Percentiles rank a stretch among this genome's conserved stretches.
phyloP scores from a whole-genome alignment of 2,888 invertebrate genomes.

The Oscheius sp. region DNA sequence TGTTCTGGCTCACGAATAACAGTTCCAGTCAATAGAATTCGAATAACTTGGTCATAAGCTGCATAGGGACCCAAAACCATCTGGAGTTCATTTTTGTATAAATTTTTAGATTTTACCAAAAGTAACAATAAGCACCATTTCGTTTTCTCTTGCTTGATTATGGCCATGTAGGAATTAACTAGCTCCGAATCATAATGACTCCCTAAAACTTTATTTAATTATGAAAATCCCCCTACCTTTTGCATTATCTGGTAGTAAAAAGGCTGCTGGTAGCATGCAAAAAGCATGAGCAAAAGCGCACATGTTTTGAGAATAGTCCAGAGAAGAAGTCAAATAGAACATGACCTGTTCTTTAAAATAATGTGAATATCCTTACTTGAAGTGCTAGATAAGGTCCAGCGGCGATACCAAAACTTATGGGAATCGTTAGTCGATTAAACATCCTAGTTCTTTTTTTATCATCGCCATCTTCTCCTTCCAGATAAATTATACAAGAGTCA shows the following conservation, averaged over 20 bases:
- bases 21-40: conserved; percentile 51
- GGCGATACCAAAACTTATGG: conserved; percentile 60
- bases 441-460: conserved; percentile 55
- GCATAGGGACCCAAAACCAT: conserved; percentile 58
- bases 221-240: neutral
- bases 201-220: neutral
- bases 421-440: conserved; percentile 60
- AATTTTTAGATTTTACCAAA: conserved; percentile 35
- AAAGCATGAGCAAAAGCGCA: conserved; percentile 49
- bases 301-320: conserved; percentile 47
- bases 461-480: conserved; percentile 56
- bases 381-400: conserved; percentile 57
- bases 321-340: conserved; percentile 48
- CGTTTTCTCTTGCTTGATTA: conserved; percentile 47
- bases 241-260: conserved; percentile 49
- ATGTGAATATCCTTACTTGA: conserved; percentile 4
- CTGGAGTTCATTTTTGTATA: conserved; percentile 28
- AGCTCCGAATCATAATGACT: neutral
- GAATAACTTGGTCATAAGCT: conserved; percentile 61
- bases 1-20: conserved; percentile 54
- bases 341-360: conserved; percentile 40
- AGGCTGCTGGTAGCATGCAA: conserved; percentile 49
- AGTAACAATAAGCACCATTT: conserved; percentile 48
- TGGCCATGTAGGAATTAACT: conserved; percentile 38
- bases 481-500: conserved; percentile 13